phyloP scores from a whole-genome alignment of 2,797 vertebrate species.

The Phrynocephalus vlangalii region DNA sequence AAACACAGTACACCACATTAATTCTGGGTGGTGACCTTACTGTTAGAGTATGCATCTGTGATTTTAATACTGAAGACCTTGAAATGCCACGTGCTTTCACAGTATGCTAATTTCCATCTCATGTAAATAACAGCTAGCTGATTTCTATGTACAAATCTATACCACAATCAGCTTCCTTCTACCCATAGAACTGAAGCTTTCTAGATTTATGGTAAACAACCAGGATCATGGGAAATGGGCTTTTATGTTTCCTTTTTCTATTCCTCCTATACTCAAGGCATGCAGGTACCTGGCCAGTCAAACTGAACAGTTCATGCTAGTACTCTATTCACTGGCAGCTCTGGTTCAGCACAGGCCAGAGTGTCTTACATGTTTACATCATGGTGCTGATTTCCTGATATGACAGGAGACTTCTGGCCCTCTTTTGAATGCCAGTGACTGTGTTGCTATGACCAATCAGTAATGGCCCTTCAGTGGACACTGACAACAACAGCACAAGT shows the following conservation, averaged over 20 bases:
- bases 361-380: neutral
- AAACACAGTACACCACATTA: neutral
- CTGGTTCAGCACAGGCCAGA: neutral
- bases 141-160: neutral
- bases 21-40: neutral
- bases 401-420: neutral
- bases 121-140: neutral
- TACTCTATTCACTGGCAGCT: neutral
- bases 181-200: neutral
- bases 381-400: no score
- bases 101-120: neutral
- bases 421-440: neutral
- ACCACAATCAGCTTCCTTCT: neutral
- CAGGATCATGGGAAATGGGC: neutral
- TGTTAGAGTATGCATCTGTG: neutral
- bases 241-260: no score
- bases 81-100: neutral
- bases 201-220: neutral
- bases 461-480: conserved; percentile 1
- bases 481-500: neutral
- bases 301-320: neutral
- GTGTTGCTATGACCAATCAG: neutral
- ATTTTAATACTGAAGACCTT: neutral
- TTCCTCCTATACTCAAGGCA: neutral
- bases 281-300: neutral